Evolutionary conservation across 2,113 vertebrate genomes (phyloP).

Genomic region (Cnemophilus loriae): DNA sequence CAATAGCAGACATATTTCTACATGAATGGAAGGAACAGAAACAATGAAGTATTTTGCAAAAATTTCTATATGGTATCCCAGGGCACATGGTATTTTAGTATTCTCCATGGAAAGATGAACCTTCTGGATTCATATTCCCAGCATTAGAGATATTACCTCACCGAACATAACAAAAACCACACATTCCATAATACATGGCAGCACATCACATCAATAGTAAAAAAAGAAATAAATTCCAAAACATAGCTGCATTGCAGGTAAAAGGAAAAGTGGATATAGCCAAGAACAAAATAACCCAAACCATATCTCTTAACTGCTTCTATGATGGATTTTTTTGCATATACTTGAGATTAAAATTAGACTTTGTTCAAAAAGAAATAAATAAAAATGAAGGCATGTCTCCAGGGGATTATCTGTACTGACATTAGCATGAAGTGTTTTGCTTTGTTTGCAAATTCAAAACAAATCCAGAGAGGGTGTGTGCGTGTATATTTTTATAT

Average conservation of each 20-base stretch:
- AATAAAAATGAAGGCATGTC: neutral
- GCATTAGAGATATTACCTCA: neutral
- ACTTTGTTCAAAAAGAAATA: neutral
- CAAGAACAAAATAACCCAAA: neutral
- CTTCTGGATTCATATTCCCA: neutral
- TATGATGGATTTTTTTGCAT: neutral
- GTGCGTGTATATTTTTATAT: too few relatives aligned
- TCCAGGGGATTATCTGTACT: neutral
- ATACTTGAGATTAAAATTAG: neutral
- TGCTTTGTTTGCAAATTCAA: neutral
- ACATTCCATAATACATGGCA: neutral
- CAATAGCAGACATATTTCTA: constrained; percentile 41
- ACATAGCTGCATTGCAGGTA: neutral
- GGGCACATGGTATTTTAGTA: neutral
- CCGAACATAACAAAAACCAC: neutral
- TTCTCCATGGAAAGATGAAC: neutral
- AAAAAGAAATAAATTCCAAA: neutral
- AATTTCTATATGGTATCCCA: neutral
- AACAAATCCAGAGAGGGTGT: neutral
- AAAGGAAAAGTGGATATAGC: neutral
- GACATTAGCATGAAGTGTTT: neutral
- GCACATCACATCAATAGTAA: neutral
- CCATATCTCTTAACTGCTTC: neutral
- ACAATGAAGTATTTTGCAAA: neutral
- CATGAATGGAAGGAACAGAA: constrained; percentile 26